Base-by-base conservation (phyloP, 2,888 invertebrate species). In the Choreutis nemorana region DNA sequence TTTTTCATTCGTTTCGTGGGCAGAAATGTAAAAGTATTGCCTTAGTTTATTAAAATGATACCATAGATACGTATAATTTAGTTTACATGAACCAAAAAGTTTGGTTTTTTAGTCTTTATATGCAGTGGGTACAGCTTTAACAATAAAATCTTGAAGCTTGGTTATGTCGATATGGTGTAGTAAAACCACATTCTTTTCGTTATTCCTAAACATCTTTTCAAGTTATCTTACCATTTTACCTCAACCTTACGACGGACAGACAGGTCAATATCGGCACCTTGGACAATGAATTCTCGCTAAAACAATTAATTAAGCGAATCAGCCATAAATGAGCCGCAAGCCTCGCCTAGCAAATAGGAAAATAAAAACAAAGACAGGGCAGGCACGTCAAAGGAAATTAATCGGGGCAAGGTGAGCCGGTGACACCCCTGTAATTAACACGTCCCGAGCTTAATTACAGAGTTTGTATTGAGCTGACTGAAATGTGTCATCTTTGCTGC, bases 401-500 rank as follows among this genome's bases (percentile, higher is more conserved):
- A 60, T 60, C 47, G 55, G 45, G 41, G 35, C 43, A 45, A 45
- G 47, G 59, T 54, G 59, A 55, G 58, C 58, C 42, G 45, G 42
- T 42, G 39, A 51, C 50, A 40, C 45, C 44, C 36, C 43, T 33
- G 48, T 68, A 71, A 73, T 72, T 73, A 73, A 71, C 67, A 61
- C 68, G 55, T 51, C 48, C 51, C 45, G 34, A 48, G 50, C 53
- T 68, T 72, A 73, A 72, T 72, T 70, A 70, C 59, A 46, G 44
- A 34, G 26, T 15, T 49, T 43, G 53, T 49, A 55, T 56, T 53
- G 56, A 51, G 57, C 48, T 60, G 57, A 67, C 60, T 66, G 63
- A 67, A 63, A 70, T 63, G 64, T 68, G 71, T 68, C 68, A 61
- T 63, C 55, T 43, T 40, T 42, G 34, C n/a, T n/a, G n/a, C n/a